Evolutionary conservation across 2,888 invertebrate species (phyloP).

Genomic region (Chironomus riparius): DNA sequence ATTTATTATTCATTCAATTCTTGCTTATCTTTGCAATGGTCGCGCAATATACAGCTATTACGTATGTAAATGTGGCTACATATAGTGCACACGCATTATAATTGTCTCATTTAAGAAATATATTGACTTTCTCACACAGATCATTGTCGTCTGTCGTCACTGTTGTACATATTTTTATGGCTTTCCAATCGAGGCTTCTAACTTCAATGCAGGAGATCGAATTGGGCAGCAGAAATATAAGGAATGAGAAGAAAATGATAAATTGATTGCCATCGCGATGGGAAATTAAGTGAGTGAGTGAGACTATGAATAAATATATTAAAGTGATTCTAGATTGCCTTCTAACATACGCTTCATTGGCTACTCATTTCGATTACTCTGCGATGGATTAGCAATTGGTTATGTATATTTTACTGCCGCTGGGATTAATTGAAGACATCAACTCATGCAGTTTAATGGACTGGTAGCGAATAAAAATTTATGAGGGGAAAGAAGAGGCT

Average conservation of each 20-base stretch:
- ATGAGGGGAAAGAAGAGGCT: too few species aligned
- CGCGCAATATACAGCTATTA: not conserved
- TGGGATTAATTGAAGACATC: not conserved
- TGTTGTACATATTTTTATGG: slow-evolving; percentile 1
- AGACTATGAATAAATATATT: not conserved
- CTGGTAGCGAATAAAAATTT: not conserved
- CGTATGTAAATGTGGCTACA: too few species aligned
- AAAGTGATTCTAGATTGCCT: not conserved
- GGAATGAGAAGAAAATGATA: not conserved
- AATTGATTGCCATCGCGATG: slow-evolving; percentile 12
- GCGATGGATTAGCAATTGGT: not conserved
- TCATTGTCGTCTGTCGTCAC: not conserved
- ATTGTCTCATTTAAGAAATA: not conserved
- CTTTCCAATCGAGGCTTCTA: slow-evolving; percentile 7
- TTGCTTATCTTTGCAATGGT: slow-evolving; percentile 16
- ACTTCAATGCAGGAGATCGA: slow-evolving; percentile 16
- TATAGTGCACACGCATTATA: too few species aligned
- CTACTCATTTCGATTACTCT: not conserved
- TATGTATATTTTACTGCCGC: not conserved
- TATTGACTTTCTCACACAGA: not conserved
- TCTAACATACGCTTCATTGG: not conserved
- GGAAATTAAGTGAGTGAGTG: not conserved
- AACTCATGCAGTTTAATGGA: not conserved
- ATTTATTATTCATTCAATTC: not conserved
- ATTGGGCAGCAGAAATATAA: not conserved